These are phyloP conservation scores for Circaetus gallicus DNA, from an alignment of 2,113 vertebrate genomes.

Conservation along the genomic window DNA sequence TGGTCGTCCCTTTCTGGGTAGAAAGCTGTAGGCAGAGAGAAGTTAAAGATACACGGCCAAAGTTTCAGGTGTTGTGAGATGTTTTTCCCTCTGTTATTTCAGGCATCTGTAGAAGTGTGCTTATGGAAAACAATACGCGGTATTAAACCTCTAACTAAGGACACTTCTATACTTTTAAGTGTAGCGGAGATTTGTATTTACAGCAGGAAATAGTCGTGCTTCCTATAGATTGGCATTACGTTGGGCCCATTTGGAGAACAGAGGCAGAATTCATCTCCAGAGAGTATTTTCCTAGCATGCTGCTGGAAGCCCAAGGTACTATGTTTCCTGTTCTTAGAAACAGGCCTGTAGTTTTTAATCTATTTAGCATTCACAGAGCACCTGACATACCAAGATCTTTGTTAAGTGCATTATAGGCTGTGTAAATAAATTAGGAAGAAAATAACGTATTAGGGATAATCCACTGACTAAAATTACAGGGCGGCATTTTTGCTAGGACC, in stretches of 20 bases:
- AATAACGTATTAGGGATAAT: background rate
- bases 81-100: background rate
- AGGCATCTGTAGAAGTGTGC: background rate
- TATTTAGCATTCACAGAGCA: background rate
- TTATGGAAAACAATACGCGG: background rate
- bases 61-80: background rate
- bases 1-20: background rate
- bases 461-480: background rate
- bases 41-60: background rate
- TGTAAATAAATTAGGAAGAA: conserved; percentile 17
- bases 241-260: background rate
- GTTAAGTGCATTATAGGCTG: background rate
- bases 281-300: background rate
- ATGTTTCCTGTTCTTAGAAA: background rate
- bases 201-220: background rate
- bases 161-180: background rate
- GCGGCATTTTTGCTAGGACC: background rate
- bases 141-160: background rate
- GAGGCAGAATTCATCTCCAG: background rate
- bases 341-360: background rate
- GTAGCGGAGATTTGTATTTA: background rate
- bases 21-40: background rate
- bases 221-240: background rate
- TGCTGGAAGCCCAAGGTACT: background rate
- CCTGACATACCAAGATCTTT: background rate